These are phyloP conservation scores for Drosophila melanosoma DNA, from an alignment of 2,888 invertebrate species.

Conservation along the genomic window DNA sequence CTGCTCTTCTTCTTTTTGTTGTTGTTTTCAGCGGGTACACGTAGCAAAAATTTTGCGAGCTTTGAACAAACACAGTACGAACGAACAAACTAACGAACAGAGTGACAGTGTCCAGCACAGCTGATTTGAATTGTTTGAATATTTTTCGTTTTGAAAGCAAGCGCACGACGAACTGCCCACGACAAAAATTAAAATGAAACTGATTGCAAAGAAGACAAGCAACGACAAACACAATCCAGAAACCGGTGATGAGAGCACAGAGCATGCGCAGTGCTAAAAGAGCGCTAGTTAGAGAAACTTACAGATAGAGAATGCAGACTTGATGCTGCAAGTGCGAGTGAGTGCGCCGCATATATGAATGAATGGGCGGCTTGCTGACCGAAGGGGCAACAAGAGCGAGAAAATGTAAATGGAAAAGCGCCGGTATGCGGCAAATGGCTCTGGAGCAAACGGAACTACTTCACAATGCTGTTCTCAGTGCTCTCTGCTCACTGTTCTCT, in stretches of 20 bases:
- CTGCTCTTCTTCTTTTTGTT: constrained; percentile 11
- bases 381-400: constrained; percentile 34
- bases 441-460: constrained; percentile 58
- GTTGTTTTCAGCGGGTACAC: constrained; percentile 54
- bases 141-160: constrained; percentile 45
- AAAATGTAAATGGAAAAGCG: constrained; percentile 61
- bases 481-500: constrained; percentile 19
- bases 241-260: constrained; percentile 48
- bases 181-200: constrained; percentile 75
- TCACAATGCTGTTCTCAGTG: constrained; percentile 7
- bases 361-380: constrained; percentile 58
- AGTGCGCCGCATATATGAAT: constrained; percentile 39
- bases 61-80: constrained; percentile 68
- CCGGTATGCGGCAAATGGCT: constrained; percentile 58
- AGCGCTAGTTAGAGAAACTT: constrained; percentile 13
- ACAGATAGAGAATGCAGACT: constrained; percentile 17
- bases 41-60: constrained; percentile 62
- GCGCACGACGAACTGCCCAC: constrained; percentile 65
- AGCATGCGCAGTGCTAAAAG: constrained; percentile 39
- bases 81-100: constrained; percentile 55
- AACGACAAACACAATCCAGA: constrained; percentile 58
- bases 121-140: constrained; percentile 56
- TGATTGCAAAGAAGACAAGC: constrained; percentile 46
- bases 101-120: constrained; percentile 57
- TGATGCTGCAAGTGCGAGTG: constrained; percentile 34